Evolutionary conservation across 2,113 vertebrate genomes (phyloP).

Genomic region (Zapus hudsonius): DNA sequence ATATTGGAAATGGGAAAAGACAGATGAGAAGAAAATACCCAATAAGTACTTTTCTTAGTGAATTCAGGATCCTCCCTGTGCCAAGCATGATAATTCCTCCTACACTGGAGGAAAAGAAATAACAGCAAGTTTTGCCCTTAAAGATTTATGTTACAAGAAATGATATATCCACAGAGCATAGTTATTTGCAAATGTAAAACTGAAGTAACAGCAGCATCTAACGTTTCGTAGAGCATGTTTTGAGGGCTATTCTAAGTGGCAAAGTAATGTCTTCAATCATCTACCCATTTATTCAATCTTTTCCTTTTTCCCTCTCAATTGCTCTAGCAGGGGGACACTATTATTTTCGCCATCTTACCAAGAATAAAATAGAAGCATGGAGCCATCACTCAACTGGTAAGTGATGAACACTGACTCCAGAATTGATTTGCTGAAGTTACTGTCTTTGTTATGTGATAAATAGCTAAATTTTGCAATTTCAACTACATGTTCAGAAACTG

Average conservation of each 20-base stretch:
- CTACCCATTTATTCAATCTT: not conserved
- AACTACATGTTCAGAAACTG: not conserved
- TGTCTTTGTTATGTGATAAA: not conserved
- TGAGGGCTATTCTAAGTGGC: not conserved
- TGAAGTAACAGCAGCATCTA: slow-evolving; percentile 1
- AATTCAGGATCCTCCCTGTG: not conserved
- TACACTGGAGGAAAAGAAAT: not conserved
- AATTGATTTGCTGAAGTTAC: not conserved
- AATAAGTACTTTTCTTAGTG: not conserved
- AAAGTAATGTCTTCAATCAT: not conserved
- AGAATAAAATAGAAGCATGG: slow-evolving; percentile 21
- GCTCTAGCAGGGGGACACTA: not conserved
- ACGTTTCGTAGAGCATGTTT: not conserved
- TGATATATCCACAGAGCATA: not conserved
- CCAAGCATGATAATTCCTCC: not conserved
- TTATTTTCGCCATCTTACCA: not conserved
- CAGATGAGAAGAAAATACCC: not conserved
- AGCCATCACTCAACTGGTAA: not conserved
- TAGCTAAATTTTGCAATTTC: slow-evolving; percentile 30
- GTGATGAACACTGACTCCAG: not conserved
- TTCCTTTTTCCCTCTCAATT: slow-evolving; percentile 15
- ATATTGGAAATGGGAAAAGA: not conserved
- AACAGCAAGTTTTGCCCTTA: not conserved
- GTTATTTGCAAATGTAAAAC: slow-evolving; percentile 17
- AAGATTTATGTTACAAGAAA: slow-evolving; percentile 7